phyloP scores from a whole-genome alignment of 2,113 vertebrate genomes.

The Mystacornis crossleyi region DNA sequence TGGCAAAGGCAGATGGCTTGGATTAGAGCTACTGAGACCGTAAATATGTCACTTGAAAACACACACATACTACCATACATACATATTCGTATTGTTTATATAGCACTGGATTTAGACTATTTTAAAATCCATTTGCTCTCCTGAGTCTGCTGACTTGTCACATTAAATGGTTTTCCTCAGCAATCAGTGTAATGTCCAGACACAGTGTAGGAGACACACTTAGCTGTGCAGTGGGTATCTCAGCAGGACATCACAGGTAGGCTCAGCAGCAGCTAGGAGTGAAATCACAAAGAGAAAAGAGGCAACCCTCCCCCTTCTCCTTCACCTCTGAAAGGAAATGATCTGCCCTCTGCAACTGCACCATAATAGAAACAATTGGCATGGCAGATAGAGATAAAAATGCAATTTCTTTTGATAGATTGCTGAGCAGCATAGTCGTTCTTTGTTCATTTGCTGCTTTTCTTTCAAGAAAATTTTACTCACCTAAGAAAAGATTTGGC shows the following conservation, averaged over 20 bases:
- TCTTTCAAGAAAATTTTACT: slow-evolving; percentile 21
- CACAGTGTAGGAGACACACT: neutral
- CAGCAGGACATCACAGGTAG: slow-evolving; percentile 15
- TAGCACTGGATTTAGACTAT: slow-evolving; percentile 19
- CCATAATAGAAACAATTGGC: slow-evolving; percentile 35
- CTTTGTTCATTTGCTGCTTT: slow-evolving; percentile 10
- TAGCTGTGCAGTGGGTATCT: neutral
- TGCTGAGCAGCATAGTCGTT: neutral
- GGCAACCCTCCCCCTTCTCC: slow-evolving; percentile 1
- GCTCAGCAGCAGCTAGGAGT: neutral
- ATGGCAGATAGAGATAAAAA: slow-evolving; percentile 47
- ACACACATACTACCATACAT: neutral
- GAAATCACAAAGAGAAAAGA: slow-evolving; percentile 22
- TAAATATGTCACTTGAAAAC: slow-evolving; percentile 35
- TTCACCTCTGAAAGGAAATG: slow-evolving; percentile 40
- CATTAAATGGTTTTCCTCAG: slow-evolving; percentile 36
- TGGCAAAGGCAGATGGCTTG: slow-evolving; percentile 29
- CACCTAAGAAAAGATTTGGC: slow-evolving; percentile 95
- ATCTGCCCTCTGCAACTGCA: slow-evolving; percentile 28
- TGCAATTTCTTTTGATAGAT: slow-evolving; percentile 39
- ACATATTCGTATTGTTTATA: slow-evolving; percentile 56
- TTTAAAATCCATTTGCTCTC: slow-evolving; percentile 59
- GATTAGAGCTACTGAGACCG: slow-evolving; percentile 30
- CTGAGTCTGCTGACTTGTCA: neutral
- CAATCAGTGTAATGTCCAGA: slow-evolving; percentile 23